Evolutionary conservation across 2,113 vertebrate genomes (phyloP).

Genomic region (Urocitellus parryii): DNA sequence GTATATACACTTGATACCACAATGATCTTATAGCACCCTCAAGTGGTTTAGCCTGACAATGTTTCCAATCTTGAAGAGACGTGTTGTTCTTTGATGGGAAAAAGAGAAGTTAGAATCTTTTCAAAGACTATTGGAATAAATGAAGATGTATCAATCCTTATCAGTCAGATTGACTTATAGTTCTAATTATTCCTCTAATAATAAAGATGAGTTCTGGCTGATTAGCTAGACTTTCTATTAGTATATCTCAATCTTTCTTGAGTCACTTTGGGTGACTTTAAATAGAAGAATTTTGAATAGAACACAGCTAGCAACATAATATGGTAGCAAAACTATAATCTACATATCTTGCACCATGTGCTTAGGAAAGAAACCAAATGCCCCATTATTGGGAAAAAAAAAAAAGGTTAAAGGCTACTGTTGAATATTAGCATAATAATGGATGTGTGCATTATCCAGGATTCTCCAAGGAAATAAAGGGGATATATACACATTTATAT

Average conservation of each 20-base stretch:
- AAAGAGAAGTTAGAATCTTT: background rate
- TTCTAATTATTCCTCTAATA: constrained; percentile 20
- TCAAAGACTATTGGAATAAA: constrained; percentile 15
- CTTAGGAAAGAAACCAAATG: constrained; percentile 50
- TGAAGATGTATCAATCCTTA: background rate
- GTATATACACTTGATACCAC: background rate
- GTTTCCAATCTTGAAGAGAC: constrained; percentile 20
- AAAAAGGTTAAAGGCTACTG: constrained; percentile 27
- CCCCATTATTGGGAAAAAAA: background rate
- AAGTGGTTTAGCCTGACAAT: constrained; percentile 68
- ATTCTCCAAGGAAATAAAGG: background rate
- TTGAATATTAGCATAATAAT: background rate
- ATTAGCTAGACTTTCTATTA: background rate
- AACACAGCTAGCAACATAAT: constrained; percentile 2
- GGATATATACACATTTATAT: background rate
- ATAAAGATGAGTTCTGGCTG: background rate
- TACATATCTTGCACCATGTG: background rate
- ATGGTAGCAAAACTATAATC: background rate
- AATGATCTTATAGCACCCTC: constrained; percentile 80
- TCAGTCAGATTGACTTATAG: background rate
- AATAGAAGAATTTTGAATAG: background rate
- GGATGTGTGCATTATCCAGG: background rate
- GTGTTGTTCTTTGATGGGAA: background rate
- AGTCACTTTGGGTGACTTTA: background rate
- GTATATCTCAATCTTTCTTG: constrained; percentile 3